Evolutionary conservation across 2,888 invertebrate genomes (phyloP).

Genomic region (Leucania comma): DNA sequence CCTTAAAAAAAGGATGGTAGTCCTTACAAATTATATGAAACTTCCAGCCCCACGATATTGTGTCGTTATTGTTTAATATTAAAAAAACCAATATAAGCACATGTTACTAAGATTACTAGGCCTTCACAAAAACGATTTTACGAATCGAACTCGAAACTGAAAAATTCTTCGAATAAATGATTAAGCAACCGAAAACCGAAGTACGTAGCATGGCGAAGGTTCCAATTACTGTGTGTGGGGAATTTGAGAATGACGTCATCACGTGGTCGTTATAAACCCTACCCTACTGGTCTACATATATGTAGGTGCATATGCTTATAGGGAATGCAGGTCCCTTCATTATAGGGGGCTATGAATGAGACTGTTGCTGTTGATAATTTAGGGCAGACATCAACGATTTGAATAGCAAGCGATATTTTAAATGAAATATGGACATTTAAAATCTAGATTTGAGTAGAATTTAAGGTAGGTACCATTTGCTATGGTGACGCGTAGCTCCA

Average conservation of each 20-base stretch:
- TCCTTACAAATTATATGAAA: too few species aligned
- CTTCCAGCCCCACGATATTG: too few species aligned
- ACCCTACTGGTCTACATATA: slow-evolving; percentile 31
- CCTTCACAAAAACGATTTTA: background rate
- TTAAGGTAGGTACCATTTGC: too few species aligned
- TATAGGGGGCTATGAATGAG: slow-evolving; percentile 7
- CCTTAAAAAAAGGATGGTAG: too few species aligned
- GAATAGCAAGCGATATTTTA: background rate
- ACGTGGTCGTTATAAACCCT: slow-evolving; percentile 37
- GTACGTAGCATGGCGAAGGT: slow-evolving; percentile 17
- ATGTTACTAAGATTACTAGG: background rate
- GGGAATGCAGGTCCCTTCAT: slow-evolving; percentile 1
- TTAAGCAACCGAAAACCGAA: slow-evolving; percentile 14
- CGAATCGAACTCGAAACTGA: background rate
- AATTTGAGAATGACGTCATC: slow-evolving; percentile 62
- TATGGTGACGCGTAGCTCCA: too few species aligned
- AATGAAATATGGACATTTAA: background rate
- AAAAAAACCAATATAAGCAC: background rate
- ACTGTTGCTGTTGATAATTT: background rate
- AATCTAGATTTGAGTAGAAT: too few species aligned
- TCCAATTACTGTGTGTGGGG: slow-evolving; percentile 47
- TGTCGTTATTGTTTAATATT: too few species aligned
- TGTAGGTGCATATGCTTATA: slow-evolving; percentile 5
- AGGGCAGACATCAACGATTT: background rate
- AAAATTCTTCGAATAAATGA: slow-evolving; percentile 21